Conservation (phyloP, 1,140 invertebrate species). For the Zaprionus capensis region DNA sequence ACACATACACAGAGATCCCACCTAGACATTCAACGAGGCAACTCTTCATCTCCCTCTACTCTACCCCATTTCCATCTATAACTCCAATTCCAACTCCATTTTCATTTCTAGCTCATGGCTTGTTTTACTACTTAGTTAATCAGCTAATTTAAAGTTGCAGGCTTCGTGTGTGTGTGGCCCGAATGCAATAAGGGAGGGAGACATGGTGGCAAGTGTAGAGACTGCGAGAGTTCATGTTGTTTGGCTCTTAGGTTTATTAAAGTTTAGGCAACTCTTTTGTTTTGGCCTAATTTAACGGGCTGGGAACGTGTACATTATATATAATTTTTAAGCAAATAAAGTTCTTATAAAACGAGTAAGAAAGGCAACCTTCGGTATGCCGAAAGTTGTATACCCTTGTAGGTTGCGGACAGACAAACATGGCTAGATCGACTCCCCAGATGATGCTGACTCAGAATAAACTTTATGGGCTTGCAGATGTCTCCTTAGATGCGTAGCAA, state of each 20-base stretch:
- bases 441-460: too few relatives aligned
- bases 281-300: not conserved
- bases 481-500: too few relatives aligned
- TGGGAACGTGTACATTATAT: not conserved
- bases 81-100: conserved; percentile 21
- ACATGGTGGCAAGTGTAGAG: not conserved
- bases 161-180: conserved; percentile 12
- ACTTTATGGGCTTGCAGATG: too few relatives aligned
- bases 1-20: conserved; percentile 64
- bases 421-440: too few relatives aligned
- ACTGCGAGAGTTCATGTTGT: conserved; percentile 2
- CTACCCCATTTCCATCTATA: conserved; percentile 24
- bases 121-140: conserved; percentile 79
- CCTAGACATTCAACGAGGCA: conserved; percentile 68
- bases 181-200: not conserved
- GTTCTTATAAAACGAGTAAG: too few relatives aligned
- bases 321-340: not conserved
- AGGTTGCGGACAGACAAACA: too few relatives aligned
- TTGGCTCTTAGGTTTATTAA: not conserved
- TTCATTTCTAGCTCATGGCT: conserved; percentile 62
- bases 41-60: not conserved
- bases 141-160: conserved; percentile 75
- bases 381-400: too few relatives aligned
- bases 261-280: not conserved
- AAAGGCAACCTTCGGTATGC: too few relatives aligned